Evolutionary conservation across 2,888 invertebrate species (phyloP).

Genomic region (Coleophora flavipennella): DNA sequence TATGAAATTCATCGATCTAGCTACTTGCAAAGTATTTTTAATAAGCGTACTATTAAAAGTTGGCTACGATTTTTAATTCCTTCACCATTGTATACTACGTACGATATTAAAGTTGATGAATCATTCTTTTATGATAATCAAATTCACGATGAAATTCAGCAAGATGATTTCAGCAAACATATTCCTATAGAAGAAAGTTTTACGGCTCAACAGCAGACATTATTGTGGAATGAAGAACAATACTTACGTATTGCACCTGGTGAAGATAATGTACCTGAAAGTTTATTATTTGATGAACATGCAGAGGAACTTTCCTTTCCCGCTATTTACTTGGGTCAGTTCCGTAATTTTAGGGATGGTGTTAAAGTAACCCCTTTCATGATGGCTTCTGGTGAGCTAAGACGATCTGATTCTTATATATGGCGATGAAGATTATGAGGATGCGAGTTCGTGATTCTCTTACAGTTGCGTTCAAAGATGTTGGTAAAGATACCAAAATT

Average conservation of each 20-base stretch:
- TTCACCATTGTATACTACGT: slow-evolving; percentile 19
- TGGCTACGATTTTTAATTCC: slow-evolving; percentile 20
- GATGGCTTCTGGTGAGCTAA: slow-evolving; percentile 21
- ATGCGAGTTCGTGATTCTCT: slow-evolving; percentile 15
- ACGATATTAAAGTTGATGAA: slow-evolving; percentile 19
- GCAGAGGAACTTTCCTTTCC: slow-evolving; percentile 41
- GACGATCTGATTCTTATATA: slow-evolving; percentile 26
- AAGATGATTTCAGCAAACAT: slow-evolving; percentile 20
- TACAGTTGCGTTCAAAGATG: slow-evolving; percentile 19
- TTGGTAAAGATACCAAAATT: slow-evolving; percentile 23
- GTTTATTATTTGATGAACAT: slow-evolving; percentile 28
- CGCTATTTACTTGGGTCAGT: slow-evolving; percentile 26
- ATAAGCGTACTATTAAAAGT: slow-evolving; percentile 17
- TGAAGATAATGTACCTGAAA: slow-evolving; percentile 14
- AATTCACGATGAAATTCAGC: slow-evolving; percentile 12
- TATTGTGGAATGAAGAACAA: slow-evolving; percentile 18
- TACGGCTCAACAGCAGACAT: slow-evolving; percentile 18
- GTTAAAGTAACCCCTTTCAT: slow-evolving; percentile 20
- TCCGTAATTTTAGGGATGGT: slow-evolving; percentile 22
- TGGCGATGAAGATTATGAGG: slow-evolving; percentile 23
- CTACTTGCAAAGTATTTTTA: slow-evolving; percentile 18
- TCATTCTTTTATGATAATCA: slow-evolving; percentile 15
- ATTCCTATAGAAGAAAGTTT: slow-evolving; percentile 20
- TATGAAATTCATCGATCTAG: slow-evolving; percentile 20
- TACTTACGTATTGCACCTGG: slow-evolving; percentile 14